phyloP scores from a whole-genome alignment of 2,113 vertebrate genomes.

The Vombatus ursinus region DNA sequence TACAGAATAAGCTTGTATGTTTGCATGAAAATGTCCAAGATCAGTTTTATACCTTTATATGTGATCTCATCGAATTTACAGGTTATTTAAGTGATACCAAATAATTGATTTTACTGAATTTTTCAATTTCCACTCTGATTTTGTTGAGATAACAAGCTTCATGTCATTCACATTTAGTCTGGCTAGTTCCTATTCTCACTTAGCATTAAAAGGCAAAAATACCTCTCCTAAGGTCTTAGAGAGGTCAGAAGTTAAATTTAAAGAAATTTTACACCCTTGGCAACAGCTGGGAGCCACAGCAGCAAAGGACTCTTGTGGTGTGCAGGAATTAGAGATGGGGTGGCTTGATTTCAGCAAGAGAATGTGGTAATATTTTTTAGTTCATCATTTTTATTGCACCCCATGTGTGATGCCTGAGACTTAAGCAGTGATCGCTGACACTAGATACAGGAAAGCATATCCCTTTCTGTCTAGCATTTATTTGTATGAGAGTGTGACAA shows the following conservation, averaged over 20 bases:
- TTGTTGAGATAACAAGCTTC: background rate
- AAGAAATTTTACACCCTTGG: background rate
- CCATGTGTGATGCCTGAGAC: background rate
- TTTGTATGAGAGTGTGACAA: constrained; percentile 43
- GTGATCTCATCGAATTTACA: background rate
- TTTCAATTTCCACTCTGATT: constrained; percentile 8
- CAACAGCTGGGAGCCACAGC: background rate
- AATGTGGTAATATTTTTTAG: background rate
- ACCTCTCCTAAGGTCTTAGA: background rate
- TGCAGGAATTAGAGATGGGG: background rate
- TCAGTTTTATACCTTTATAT: background rate
- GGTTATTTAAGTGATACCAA: background rate
- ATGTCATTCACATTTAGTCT: background rate
- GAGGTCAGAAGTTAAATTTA: background rate
- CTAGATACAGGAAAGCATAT: constrained; percentile 43
- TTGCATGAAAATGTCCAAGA: background rate
- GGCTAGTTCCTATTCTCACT: background rate
- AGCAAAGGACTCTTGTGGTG: background rate
- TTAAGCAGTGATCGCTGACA: background rate
- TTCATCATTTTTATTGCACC: constrained; percentile 44
- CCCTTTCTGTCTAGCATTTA: background rate
- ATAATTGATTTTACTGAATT: background rate
- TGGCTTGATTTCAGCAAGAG: constrained; percentile 27
- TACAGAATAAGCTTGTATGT: background rate
- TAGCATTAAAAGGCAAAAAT: background rate